These are phyloP conservation scores for Serripes groenlandicus DNA, from an alignment of 2,888 invertebrate species.

Conservation along the genomic window DNA sequence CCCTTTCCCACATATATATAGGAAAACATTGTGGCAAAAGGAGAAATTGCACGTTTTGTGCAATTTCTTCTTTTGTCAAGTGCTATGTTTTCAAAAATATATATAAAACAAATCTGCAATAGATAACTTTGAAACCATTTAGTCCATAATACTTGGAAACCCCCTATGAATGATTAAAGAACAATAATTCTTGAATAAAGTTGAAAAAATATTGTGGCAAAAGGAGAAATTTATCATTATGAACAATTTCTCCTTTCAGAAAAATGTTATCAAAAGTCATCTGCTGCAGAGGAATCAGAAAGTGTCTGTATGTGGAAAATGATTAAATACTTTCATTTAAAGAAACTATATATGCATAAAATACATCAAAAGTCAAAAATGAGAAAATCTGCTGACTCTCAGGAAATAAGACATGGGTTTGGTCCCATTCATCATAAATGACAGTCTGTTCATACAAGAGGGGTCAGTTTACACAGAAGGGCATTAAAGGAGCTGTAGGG, in stretches of 20 bases:
- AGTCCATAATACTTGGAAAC: no score
- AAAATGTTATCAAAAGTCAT: no score
- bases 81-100: background rate
- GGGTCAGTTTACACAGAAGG: constrained; percentile 1
- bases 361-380: background rate
- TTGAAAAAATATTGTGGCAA: no score
- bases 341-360: background rate
- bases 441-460: background rate
- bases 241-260: no score
- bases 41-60: background rate
- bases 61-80: background rate
- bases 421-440: constrained; percentile 2
- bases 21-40: background rate
- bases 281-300: no score
- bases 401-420: no score
- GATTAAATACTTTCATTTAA: no score
- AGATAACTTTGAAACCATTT: no score
- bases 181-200: background rate
- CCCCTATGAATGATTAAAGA: no score
- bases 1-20: background rate
- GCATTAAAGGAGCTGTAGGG: constrained; percentile 14
- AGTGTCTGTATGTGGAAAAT: no score
- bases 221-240: no score
- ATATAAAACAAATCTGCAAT: background rate
- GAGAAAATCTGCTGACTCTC: background rate